Percentiles rank a stretch among this genome's conserved stretches.
These are phyloP conservation scores for Andrena flavipes DNA, from an alignment of 2,888 invertebrate species.

Conservation along the genomic window DNA sequence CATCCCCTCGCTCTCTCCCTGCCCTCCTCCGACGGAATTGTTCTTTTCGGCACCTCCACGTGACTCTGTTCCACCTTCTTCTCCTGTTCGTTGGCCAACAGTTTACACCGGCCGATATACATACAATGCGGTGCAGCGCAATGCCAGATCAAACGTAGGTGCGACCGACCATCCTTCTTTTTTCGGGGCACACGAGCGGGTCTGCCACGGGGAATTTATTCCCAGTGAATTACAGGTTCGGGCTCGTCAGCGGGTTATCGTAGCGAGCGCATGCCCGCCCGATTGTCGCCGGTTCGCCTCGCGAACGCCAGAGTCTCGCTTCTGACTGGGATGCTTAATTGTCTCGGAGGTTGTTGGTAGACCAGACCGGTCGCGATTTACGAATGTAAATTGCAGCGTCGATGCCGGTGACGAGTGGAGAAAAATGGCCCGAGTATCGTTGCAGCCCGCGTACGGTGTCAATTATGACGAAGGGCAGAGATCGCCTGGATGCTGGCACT, in stretches of 20 bases:
- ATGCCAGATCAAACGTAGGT: slow-evolving; percentile 72
- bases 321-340: slow-evolving; percentile 34
- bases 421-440: slow-evolving; percentile 2
- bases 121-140: slow-evolving; percentile 80
- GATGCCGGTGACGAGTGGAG: slow-evolving; percentile 1
- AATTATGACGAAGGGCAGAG: slow-evolving; percentile 2
- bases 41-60: slow-evolving; percentile 58
- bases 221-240: slow-evolving; percentile 60
- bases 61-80: slow-evolving; percentile 26
- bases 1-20: slow-evolving; percentile 12
- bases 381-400: slow-evolving; percentile 35
- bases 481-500: no score
- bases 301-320: slow-evolving; percentile 29
- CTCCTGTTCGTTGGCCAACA: slow-evolving; percentile 18
- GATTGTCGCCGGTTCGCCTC: slow-evolving; percentile 25
- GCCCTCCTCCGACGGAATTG: slow-evolving; percentile 45
- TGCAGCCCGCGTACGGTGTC: neutral
- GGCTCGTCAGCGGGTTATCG: slow-evolving; percentile 48
- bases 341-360: neutral
- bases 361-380: slow-evolving; percentile 2
- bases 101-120: slow-evolving; percentile 76
- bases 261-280: slow-evolving; percentile 29
- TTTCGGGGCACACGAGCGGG: slow-evolving; percentile 35
- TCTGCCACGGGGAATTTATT: slow-evolving; percentile 50
- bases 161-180: slow-evolving; percentile 65